Evolutionary conservation across 2,888 invertebrate species (phyloP).

Genomic region (Poecilobothrus nobilitatus): DNA sequence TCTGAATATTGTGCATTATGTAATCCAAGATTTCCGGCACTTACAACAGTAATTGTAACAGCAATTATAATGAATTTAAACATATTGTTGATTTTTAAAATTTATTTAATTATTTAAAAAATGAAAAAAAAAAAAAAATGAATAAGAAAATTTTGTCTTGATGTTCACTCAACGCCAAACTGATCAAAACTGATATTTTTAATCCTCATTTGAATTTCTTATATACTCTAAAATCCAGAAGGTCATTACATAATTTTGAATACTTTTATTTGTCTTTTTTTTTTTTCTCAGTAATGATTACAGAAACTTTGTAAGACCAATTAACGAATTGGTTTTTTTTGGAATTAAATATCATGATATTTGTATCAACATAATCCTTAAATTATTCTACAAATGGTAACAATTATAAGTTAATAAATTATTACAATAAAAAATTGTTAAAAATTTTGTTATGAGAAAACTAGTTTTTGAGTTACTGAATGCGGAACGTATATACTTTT

Average conservation of each 20-base stretch:
- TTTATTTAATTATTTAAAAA: too few species aligned
- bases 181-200: conserved; percentile 17
- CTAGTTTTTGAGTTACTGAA: too few species aligned
- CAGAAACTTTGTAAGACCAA: too few species aligned
- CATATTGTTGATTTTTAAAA: conserved; percentile 9
- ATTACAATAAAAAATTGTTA: too few species aligned
- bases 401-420: too few species aligned
- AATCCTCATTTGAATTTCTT: conserved; percentile 5
- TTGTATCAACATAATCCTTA: conserved; percentile 12
- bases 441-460: too few species aligned
- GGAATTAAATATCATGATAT: not conserved
- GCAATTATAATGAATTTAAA: not conserved
- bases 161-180: conserved; percentile 14
- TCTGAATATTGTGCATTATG: conserved; percentile 17
- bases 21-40: conserved; percentile 13
- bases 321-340: too few species aligned
- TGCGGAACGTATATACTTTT: too few species aligned
- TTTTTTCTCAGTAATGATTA: too few species aligned
- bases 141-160: not conserved
- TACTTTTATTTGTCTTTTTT: not conserved
- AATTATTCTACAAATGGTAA: conserved; percentile 14
- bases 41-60: conserved; percentile 15
- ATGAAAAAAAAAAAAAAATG: not conserved
- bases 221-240: not conserved
- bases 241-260: conserved; percentile 8